These are phyloP conservation scores for Amiota communis DNA, from an alignment of 2,888 invertebrate genomes.

Conservation along the genomic window DNA sequence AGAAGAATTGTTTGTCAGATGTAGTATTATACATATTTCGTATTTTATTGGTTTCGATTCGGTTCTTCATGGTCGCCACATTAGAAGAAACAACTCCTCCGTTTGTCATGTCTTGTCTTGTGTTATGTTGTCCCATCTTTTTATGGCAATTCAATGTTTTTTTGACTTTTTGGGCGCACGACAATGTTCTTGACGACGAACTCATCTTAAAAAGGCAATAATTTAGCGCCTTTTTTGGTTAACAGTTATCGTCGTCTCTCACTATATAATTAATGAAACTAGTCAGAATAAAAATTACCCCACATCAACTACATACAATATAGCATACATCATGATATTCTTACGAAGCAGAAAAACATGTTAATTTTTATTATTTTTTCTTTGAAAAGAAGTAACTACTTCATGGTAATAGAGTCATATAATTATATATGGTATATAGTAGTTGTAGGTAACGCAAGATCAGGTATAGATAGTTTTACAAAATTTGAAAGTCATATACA, in stretches of 20 bases:
- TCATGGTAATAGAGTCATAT: too few species aligned
- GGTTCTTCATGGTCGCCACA: constrained; percentile 3
- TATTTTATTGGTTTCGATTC: background rate
- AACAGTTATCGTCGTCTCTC: too few species aligned
- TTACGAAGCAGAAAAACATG: constrained; percentile 7
- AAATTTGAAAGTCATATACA: constrained; percentile 17
- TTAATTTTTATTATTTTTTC: background rate
- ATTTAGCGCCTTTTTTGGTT: constrained; percentile 24
- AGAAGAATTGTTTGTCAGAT: background rate
- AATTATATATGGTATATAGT: too few species aligned
- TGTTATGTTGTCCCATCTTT: constrained; percentile 1
- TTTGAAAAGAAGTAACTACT: too few species aligned
- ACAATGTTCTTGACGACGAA: constrained; percentile 5
- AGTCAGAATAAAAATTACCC: background rate
- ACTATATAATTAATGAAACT: too few species aligned
- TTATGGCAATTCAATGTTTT: constrained; percentile 22
- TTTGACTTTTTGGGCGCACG: constrained; percentile 18
- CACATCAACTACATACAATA: background rate
- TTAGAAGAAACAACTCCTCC: background rate
- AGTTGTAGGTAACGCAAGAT: background rate
- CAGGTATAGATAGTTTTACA: background rate
- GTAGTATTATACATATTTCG: too few species aligned
- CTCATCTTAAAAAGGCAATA: background rate
- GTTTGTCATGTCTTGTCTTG: background rate
- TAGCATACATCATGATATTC: background rate